These are phyloP conservation scores for Bombyx huttoni DNA, from an alignment of 2,888 invertebrate genomes.

Conservation along the genomic window DNA sequence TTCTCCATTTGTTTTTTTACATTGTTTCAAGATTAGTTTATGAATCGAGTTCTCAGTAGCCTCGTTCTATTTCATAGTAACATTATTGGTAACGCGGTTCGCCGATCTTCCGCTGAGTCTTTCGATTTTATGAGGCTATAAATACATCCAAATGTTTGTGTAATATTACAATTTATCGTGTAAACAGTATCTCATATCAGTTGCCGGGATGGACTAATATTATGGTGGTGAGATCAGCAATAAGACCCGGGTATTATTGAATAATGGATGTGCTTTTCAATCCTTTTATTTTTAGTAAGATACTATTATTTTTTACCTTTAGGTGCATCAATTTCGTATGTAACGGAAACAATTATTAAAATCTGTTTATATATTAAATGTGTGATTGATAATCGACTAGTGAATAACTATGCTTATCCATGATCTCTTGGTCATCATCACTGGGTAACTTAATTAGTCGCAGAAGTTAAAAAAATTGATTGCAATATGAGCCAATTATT, in stretches of 20 bases:
- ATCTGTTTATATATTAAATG: too few relatives aligned
- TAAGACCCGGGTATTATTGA: slow-evolving; percentile 2
- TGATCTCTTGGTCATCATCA: too few relatives aligned
- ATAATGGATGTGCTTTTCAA: too few relatives aligned
- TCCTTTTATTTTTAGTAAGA: too few relatives aligned
- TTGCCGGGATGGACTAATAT: slow-evolving; percentile 2
- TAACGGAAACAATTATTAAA: too few relatives aligned
- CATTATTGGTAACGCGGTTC: slow-evolving; percentile 14
- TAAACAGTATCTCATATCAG: slow-evolving; percentile 34
- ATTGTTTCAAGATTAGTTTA: neutral
- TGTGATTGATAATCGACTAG: too few relatives aligned
- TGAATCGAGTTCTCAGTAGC: slow-evolving; percentile 1
- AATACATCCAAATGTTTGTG: slow-evolving; percentile 59
- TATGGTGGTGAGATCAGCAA: neutral
- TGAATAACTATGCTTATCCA: too few relatives aligned
- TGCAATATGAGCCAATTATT: too few relatives aligned
- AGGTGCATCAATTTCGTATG: too few relatives aligned
- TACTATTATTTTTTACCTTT: too few relatives aligned
- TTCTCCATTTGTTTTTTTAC: neutral
- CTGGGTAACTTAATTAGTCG: too few relatives aligned
- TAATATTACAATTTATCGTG: slow-evolving; percentile 58
- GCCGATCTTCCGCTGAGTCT: slow-evolving; percentile 32
- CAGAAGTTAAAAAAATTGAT: too few relatives aligned
- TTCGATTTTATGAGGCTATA: slow-evolving; percentile 52
- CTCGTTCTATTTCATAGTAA: slow-evolving; percentile 4